Conservation (phyloP, 2,888 invertebrate genomes). For the Trachelus troglodyta region DNA sequence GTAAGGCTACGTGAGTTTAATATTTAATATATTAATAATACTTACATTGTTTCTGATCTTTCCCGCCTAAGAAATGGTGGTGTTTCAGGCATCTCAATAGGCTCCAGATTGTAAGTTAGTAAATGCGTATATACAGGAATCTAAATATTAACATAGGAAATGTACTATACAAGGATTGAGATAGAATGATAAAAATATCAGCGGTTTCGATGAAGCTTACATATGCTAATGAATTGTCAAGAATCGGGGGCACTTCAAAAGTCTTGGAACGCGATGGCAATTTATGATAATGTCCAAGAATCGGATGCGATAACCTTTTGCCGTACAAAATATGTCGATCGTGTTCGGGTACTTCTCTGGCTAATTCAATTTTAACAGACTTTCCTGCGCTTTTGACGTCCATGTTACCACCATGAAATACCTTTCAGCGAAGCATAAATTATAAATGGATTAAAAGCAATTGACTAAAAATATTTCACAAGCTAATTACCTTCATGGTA, state of each 20-base stretch:
- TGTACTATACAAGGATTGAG: not conserved
- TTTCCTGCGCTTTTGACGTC: slow-evolving; percentile 64
- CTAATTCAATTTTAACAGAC: slow-evolving; percentile 63
- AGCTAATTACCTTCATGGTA: slow-evolving; percentile 74
- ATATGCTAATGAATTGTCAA: slow-evolving; percentile 74
- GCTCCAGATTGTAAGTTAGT: slow-evolving; percentile 71
- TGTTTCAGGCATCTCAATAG: slow-evolving; percentile 71
- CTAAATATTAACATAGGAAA: slow-evolving; percentile 56
- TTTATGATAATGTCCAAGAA: slow-evolving; percentile 72
- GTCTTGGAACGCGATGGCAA: slow-evolving; percentile 69
- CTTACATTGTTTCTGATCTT: not conserved
- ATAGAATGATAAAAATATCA: not conserved
- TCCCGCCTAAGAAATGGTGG: slow-evolving; percentile 57
- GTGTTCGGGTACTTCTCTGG: slow-evolving; percentile 57
- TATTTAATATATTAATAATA: not conserved
- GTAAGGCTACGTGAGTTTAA: not conserved
- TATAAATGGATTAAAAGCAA: not conserved
- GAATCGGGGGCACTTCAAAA: slow-evolving; percentile 66
- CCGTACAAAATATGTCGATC: slow-evolving; percentile 65
- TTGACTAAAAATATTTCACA: not conserved
- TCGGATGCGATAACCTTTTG: slow-evolving; percentile 68
- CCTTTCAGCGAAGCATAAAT: slow-evolving; percentile 48
- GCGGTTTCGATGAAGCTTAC: slow-evolving; percentile 54
- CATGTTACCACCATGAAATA: slow-evolving; percentile 62
- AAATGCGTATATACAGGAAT: slow-evolving; percentile 79